Evolutionary conservation across 2,797 vertebrate genomes (phyloP).

Genomic region (Sciurus carolinensis): DNA sequence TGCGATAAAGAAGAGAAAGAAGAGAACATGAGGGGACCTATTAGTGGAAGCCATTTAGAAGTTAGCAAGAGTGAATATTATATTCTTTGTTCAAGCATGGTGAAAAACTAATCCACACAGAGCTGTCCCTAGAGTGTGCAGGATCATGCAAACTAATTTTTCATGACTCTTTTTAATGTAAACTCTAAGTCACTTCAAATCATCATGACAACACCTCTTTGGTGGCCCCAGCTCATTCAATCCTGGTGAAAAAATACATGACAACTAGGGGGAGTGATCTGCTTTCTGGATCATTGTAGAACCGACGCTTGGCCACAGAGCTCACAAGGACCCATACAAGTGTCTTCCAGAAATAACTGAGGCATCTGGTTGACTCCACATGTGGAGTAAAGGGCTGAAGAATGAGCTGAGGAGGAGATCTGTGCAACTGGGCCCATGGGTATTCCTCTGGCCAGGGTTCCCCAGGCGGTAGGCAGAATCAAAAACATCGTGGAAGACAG

Average conservation of each 20-base stretch:
- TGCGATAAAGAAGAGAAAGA: not conserved
- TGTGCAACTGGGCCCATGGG: rapidly evolving
- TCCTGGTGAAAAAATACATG: not conserved
- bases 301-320: too few species aligned
- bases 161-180: not conserved
- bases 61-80: not conserved
- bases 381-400: not conserved
- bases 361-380: not conserved
- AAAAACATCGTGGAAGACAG: not conserved
- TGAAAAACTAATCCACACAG: not conserved
- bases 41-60: not conserved
- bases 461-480: not conserved
- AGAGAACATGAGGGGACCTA: not conserved
- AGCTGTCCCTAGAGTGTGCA: rapidly evolving
- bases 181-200: not conserved
- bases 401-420: not conserved
- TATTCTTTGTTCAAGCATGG: not conserved
- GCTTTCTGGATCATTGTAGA: rapidly evolving
- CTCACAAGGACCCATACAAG: not conserved
- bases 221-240: not conserved
- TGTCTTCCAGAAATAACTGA: not conserved
- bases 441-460: not conserved
- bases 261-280: not conserved
- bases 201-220: not conserved
- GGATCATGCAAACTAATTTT: not conserved